Evolutionary conservation across 2,113 vertebrate species (phyloP).

Genomic region (Clarias magur): DNA sequence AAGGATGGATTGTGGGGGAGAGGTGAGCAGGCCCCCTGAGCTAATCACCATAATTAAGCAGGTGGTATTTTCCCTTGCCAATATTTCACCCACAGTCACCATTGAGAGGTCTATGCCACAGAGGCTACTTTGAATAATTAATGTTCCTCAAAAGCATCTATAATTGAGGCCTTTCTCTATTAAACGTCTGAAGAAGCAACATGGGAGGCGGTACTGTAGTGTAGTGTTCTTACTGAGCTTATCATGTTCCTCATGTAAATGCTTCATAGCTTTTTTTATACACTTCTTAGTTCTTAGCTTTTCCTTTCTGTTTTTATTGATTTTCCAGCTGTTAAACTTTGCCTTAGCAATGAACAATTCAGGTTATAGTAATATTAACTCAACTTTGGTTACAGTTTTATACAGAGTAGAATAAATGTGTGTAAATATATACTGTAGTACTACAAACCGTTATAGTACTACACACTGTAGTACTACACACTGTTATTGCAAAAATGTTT

Average conservation of each 20-base stretch:
- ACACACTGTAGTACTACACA: too few relatives aligned
- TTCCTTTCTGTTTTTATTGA: background rate
- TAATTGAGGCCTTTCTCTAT: constrained; percentile 70
- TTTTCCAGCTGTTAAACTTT: background rate
- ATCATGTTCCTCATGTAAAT: constrained; percentile 37
- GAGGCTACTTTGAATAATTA: constrained; percentile 69
- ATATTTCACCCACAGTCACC: constrained; percentile 62
- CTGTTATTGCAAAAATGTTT: too few relatives aligned
- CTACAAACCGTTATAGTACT: too few relatives aligned
- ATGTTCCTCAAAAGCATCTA: constrained; percentile 63
- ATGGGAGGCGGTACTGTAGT: constrained; percentile 46
- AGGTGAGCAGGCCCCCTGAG: constrained; percentile 35
- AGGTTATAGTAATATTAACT: constrained; percentile 2
- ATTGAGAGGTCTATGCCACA: constrained; percentile 57
- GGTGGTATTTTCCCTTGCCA: constrained; percentile 51
- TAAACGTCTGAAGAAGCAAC: constrained; percentile 65
- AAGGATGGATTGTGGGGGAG: constrained; percentile 51
- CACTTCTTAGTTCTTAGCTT: background rate
- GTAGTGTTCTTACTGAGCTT: constrained; percentile 48
- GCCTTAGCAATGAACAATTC: constrained; percentile 11
- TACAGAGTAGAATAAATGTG: background rate
- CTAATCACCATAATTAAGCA: constrained; percentile 64
- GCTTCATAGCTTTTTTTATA: background rate
- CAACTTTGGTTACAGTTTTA: background rate
- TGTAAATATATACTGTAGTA: background rate